Conservation (phyloP, 2,888 invertebrate genomes). For the Campoplex capitator region DNA sequence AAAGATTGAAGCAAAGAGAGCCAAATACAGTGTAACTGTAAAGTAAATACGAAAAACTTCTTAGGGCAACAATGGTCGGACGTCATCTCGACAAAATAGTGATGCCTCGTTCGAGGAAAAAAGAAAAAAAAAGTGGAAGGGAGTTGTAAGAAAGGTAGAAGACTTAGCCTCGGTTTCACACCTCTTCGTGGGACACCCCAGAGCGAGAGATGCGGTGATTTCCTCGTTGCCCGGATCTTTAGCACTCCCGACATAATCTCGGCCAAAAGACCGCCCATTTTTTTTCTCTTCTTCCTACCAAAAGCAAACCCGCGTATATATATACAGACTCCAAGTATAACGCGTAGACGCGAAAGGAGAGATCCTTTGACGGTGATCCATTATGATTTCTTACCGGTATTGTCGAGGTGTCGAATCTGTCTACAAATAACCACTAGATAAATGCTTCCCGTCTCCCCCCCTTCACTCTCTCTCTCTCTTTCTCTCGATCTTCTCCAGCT, state of each 20-base stretch:
- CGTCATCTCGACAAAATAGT: conserved; percentile 78
- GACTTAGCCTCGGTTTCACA: conserved; percentile 83
- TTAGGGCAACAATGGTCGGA: conserved; percentile 81
- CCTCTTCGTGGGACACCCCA: conserved; percentile 79
- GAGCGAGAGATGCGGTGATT: conserved; percentile 65
- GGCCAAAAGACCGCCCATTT: conserved; percentile 75
- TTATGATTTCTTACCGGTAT: conserved; percentile 81
- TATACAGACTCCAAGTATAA: conserved; percentile 9
- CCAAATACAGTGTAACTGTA: conserved; percentile 55
- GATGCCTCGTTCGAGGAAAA: conserved; percentile 71
- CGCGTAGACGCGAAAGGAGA: conserved; percentile 65
- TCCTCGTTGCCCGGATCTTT: conserved; percentile 69
- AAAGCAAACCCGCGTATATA: neutral
- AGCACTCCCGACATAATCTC: conserved; percentile 81
- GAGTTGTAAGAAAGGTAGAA: conserved; percentile 26
- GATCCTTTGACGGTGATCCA: conserved; percentile 76
- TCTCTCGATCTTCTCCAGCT: conserved; percentile 1
- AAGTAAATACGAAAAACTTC: conserved; percentile 80
- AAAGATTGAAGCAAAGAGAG: conserved; percentile 14
- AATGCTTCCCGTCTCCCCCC: conserved; percentile 76
- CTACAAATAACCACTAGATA: conserved; percentile 84
- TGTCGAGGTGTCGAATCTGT: conserved; percentile 84
- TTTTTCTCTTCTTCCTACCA: neutral
- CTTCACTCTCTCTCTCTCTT: conserved; percentile 24
- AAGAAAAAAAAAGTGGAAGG: conserved; percentile 65